Evolutionary conservation across 2,113 vertebrate genomes (phyloP).

Genomic region (Chelonoidis abingdonii): DNA sequence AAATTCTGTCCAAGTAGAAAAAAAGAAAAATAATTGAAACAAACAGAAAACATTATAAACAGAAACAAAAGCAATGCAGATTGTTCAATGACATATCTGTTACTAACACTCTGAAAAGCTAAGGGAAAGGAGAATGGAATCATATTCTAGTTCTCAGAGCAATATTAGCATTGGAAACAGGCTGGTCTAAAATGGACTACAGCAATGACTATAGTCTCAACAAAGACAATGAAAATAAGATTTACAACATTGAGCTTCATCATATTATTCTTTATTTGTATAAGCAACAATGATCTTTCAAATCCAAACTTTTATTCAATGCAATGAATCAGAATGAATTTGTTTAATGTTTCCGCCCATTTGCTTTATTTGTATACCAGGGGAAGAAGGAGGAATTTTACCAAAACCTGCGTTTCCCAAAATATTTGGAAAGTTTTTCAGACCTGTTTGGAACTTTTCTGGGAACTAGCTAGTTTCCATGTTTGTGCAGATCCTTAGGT

Average conservation of each 20-base stretch:
- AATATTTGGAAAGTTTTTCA: background rate
- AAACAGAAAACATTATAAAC: background rate
- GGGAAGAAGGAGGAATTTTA: background rate
- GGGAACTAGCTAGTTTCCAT: background rate
- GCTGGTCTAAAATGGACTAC: background rate
- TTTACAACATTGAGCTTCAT: background rate
- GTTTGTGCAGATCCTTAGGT: background rate
- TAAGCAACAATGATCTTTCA: background rate
- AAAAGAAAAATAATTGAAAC: conserved; percentile 28
- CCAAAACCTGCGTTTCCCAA: background rate
- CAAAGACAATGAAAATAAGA: background rate
- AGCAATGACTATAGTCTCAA: background rate
- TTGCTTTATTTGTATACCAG: background rate
- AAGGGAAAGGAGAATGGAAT: background rate
- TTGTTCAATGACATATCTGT: background rate
- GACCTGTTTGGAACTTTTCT: background rate
- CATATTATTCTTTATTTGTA: background rate
- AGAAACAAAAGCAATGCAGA: background rate
- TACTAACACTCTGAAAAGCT: background rate
- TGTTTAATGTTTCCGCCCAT: background rate
- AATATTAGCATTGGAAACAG: background rate
- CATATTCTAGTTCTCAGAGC: background rate
- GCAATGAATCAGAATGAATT: background rate
- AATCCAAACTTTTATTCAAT: background rate
- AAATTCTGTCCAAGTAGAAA: conserved; percentile 31